A percentile compares a stretch with the other conserved stretches of the same genome.
Evolutionary conservation across 2,797 vertebrate species (phyloP).

Genomic region (Hoplostethus atlanticus): DNA sequence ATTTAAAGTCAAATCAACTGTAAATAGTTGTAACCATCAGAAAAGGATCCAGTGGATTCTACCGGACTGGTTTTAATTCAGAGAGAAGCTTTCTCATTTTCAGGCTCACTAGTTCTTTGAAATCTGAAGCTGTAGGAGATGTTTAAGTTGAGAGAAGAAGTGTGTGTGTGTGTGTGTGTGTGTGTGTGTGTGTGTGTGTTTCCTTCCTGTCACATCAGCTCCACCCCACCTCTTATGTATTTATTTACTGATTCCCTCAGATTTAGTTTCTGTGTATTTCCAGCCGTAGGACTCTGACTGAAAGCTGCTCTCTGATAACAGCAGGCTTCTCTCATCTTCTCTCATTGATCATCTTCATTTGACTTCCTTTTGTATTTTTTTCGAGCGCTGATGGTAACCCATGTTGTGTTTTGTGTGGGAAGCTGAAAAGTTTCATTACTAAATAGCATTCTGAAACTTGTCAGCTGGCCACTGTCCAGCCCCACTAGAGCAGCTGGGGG

Average conservation of each 20-base stretch:
- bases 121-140: slow-evolving; percentile 9
- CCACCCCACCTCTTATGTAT: background rate
- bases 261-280: slow-evolving; percentile 12
- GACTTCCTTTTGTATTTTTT: slow-evolving; percentile 1
- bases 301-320: slow-evolving; percentile 18
- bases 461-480: too few species aligned
- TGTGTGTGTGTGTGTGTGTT: slow-evolving; percentile 5
- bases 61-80: slow-evolving; percentile 38
- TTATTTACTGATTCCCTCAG: background rate
- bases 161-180: background rate
- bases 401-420: background rate
- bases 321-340: slow-evolving; percentile 19
- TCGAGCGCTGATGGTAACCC: background rate
- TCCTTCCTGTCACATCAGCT: slow-evolving; percentile 14
- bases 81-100: slow-evolving; percentile 41
- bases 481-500: too few species aligned
- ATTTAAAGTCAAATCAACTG: background rate
- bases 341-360: slow-evolving; percentile 25
- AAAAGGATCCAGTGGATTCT: slow-evolving; percentile 10
- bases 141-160: background rate
- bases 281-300: slow-evolving; percentile 10
- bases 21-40: slow-evolving; percentile 13
- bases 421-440: slow-evolving; percentile 11
- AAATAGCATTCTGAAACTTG: background rate
- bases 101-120: slow-evolving; percentile 50